Evolutionary conservation across 2,797 vertebrate genomes (phyloP).

Genomic region (Crax fasciolata): DNA sequence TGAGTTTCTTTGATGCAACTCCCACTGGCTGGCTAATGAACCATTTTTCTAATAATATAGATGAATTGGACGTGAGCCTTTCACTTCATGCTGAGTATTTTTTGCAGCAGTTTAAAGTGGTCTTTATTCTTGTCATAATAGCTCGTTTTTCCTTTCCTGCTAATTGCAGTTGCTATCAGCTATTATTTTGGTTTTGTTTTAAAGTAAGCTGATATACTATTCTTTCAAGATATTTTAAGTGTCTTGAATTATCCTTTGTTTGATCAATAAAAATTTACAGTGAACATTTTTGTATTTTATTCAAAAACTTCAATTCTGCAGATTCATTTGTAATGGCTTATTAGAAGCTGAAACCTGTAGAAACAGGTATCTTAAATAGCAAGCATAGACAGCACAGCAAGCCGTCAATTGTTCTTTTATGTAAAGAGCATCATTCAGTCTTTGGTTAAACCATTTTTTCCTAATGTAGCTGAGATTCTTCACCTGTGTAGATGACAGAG

Average conservation of each 20-base stretch:
- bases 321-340: conserved; percentile 3
- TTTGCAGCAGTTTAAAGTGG: conserved; percentile 81
- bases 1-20: conserved; percentile 89
- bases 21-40: conserved; percentile 89
- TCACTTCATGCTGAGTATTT: conserved; percentile 86
- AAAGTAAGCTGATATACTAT: conserved; percentile 68
- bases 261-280: not conserved
- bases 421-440: not conserved
- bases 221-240: not conserved
- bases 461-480: not conserved
- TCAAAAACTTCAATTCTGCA: not conserved
- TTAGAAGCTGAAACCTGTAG: not conserved
- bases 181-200: conserved; percentile 75
- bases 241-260: not conserved
- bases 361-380: not conserved
- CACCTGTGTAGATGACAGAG: not conserved
- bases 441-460: not conserved
- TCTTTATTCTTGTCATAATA: conserved; percentile 79
- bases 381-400: not conserved
- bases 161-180: conserved; percentile 75
- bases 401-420: not conserved
- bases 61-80: conserved; percentile 86
- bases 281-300: not conserved
- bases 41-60: conserved; percentile 89
- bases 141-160: conserved; percentile 83